Conservation (phyloP, 2,113 vertebrate genomes). For the Phalacrocorax brasilianus region DNA sequence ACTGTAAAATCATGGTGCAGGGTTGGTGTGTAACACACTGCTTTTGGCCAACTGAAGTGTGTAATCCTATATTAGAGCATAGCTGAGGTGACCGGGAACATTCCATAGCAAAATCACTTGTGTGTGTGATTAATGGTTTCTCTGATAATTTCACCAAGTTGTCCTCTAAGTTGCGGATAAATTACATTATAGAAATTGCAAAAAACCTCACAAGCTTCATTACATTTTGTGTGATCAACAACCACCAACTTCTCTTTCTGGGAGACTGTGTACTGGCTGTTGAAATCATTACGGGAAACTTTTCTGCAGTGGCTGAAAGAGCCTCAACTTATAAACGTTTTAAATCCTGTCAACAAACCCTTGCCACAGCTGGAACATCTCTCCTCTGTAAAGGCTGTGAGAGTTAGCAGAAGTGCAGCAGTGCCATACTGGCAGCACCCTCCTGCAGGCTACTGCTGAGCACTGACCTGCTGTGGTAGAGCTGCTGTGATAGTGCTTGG, state of each 20-base stretch:
- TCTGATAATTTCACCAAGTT: not conserved
- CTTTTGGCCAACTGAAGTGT: not conserved
- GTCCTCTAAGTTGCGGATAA: not conserved
- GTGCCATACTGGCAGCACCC: not conserved
- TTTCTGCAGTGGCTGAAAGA: not conserved
- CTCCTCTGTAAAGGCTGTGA: not conserved
- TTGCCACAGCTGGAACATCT: not conserved
- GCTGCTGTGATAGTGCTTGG: not conserved
- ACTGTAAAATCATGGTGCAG: not conserved
- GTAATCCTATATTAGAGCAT: not conserved
- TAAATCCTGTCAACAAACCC: not conserved
- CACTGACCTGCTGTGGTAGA: too few species aligned
- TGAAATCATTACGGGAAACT: not conserved
- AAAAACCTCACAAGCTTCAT: not conserved
- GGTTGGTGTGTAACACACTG: not conserved
- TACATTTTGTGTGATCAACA: not conserved
- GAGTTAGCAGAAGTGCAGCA: not conserved
- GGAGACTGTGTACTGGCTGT: not conserved
- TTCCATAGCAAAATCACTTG: not conserved
- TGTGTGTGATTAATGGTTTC: not conserved
- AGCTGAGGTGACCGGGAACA: not conserved
- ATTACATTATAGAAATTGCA: not conserved
- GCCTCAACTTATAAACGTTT: not conserved
- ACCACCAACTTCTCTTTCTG: not conserved
- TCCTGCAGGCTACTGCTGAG: accelerated